phyloP scores from a whole-genome alignment of 2,797 vertebrate species.

The Leuciscus waleckii region DNA sequence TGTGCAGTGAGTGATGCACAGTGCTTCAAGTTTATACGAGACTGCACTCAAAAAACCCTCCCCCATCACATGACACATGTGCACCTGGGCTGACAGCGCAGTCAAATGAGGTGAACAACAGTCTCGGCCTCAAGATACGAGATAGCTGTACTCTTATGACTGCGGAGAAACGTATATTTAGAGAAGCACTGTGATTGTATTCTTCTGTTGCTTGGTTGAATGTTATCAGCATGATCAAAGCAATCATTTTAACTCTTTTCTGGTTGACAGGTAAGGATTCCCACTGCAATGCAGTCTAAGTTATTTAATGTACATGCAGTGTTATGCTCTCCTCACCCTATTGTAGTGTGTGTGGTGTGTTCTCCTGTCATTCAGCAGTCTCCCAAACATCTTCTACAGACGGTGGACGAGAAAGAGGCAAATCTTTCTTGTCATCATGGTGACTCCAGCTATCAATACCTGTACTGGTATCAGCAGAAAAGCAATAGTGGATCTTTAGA shows the following conservation, averaged over 20 bases:
- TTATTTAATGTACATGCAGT: background rate
- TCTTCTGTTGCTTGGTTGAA: no score
- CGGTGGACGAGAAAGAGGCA: slow-evolving; percentile 5
- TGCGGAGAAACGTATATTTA: background rate
- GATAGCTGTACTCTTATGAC: background rate
- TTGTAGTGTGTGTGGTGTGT: slow-evolving; percentile 27
- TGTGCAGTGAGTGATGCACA: slow-evolving; percentile 63
- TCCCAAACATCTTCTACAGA: slow-evolving; percentile 19
- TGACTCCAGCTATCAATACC: slow-evolving; percentile 59
- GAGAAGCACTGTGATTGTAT: background rate
- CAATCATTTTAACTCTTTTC: background rate
- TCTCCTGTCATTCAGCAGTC: slow-evolving; percentile 42
- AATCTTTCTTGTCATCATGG: slow-evolving; percentile 63
- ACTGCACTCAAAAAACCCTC: slow-evolving; percentile 42
- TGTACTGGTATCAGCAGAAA: slow-evolving; percentile 69
- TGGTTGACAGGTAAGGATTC: slow-evolving; percentile 31
- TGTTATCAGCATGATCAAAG: slow-evolving; percentile 18
- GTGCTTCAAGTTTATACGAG: slow-evolving; percentile 57
- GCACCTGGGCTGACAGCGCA: slow-evolving; percentile 19
- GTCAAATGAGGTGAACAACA: slow-evolving; percentile 17
- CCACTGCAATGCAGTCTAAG: background rate
- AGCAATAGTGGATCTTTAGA: slow-evolving; percentile 35
- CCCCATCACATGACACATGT: slow-evolving; percentile 45
- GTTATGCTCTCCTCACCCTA: background rate
- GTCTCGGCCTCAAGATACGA: background rate